Percentiles rank a stretch among this genome's conserved stretches.
These are phyloP conservation scores for Leguminivora glycinivorella DNA, from an alignment of 1,140 invertebrate species.

Conservation along the genomic window DNA sequence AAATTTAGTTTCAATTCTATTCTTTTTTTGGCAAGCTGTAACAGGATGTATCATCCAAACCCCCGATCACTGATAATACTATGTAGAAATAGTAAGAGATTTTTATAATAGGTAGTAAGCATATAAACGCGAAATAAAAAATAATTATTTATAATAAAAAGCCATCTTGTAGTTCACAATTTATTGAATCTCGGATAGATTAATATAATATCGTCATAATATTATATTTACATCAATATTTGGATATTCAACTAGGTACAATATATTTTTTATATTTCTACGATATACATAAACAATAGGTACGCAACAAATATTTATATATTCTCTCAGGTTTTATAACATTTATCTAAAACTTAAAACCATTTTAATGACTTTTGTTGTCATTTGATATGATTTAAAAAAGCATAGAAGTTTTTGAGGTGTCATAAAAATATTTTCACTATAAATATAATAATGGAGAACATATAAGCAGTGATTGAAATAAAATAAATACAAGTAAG, in stretches of 20 bases:
- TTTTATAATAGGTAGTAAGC: neutral
- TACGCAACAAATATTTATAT: conserved; percentile 56
- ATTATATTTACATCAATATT: conserved; percentile 66
- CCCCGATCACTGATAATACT: too few species aligned
- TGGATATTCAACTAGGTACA: conserved; percentile 38
- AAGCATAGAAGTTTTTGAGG: conserved; percentile 25
- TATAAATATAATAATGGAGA: neutral
- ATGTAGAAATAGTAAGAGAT: too few species aligned
- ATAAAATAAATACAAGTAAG: conserved; percentile 30
- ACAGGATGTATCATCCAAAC: too few species aligned
- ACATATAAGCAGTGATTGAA: neutral
- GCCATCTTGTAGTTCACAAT: conserved; percentile 44
- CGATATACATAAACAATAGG: conserved; percentile 56
- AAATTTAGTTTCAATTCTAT: too few species aligned
- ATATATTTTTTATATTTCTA: conserved; percentile 48
- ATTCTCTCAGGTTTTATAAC: conserved; percentile 20
- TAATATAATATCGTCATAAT: conserved; percentile 64
- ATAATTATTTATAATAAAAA: conserved; percentile 36
- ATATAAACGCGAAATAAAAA: neutral
- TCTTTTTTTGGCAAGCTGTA: too few species aligned
- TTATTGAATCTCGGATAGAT: conserved; percentile 71
- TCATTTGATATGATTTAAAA: conserved; percentile 29
- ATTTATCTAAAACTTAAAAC: conserved; percentile 21
- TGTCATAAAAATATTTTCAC: conserved; percentile 18
- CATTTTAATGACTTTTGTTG: conserved; percentile 9